phyloP scores from a whole-genome alignment of 2,888 invertebrate genomes.

The Parapristionchus giblindavisi region DNA sequence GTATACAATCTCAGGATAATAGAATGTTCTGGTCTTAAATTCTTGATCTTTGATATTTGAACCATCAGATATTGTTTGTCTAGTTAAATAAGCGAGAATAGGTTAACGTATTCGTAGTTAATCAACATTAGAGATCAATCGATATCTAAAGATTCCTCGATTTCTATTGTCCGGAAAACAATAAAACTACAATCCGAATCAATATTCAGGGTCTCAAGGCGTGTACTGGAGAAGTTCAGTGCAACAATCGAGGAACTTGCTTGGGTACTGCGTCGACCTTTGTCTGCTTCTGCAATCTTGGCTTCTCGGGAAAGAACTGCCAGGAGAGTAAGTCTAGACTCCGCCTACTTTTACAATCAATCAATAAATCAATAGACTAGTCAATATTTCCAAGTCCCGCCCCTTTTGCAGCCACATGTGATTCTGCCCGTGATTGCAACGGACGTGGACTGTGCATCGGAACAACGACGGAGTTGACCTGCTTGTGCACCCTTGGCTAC shows the following conservation, averaged over 20 bases:
- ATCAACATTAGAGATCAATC: background rate
- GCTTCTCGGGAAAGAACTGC: constrained; percentile 60
- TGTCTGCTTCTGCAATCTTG: constrained; percentile 61
- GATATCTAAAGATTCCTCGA: background rate
- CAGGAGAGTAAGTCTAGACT: constrained; percentile 60
- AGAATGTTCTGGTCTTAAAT: no score
- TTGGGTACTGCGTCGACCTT: constrained; percentile 58
- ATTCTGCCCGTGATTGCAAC: constrained; percentile 63
- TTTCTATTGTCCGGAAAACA: no score
- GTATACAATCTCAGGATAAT: no score
- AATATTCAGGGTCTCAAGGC: constrained; percentile 37
- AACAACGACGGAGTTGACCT: constrained; percentile 54
- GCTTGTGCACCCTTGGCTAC: constrained; percentile 60
- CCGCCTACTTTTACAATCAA: background rate
- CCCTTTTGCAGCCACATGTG: constrained; percentile 59
- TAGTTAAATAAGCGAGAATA: no score
- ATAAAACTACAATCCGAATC: no score
- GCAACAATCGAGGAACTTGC: constrained; percentile 60
- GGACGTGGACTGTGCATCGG: constrained; percentile 65
- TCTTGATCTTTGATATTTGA: no score
- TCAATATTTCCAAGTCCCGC: no score
- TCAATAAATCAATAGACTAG: background rate
- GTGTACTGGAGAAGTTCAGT: constrained; percentile 54
- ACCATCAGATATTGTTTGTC: no score
- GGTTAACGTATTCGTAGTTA: no score